phyloP scores from a whole-genome alignment of 2,113 vertebrate species.

The Cebus imitator region DNA sequence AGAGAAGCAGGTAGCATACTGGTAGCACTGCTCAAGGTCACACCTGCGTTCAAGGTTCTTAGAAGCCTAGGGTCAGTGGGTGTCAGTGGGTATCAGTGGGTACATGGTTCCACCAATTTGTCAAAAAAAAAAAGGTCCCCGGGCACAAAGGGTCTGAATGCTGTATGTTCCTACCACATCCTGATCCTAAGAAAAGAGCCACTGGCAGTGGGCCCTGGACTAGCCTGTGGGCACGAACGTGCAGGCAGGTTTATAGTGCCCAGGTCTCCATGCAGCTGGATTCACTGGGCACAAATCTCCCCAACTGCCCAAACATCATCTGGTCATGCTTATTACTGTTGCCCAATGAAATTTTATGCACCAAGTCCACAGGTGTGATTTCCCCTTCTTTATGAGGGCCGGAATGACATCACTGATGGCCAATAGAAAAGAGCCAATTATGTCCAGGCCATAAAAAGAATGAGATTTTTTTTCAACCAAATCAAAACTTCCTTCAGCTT shows the following conservation, averaged over 20 bases:
- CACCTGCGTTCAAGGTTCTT: neutral
- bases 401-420: slow-evolving; percentile 63
- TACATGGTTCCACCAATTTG: neutral
- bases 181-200: slow-evolving; percentile 64
- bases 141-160: slow-evolving; percentile 44
- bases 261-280: slow-evolving; percentile 75
- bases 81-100: neutral
- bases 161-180: slow-evolving; percentile 45
- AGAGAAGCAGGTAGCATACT: neutral
- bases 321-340: slow-evolving; percentile 78
- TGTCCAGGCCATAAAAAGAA: slow-evolving; percentile 74
- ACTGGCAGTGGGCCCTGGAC: slow-evolving; percentile 74
- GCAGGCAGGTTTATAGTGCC: slow-evolving; percentile 76
- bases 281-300: slow-evolving; percentile 75
- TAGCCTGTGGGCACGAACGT: slow-evolving; percentile 70
- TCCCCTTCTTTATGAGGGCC: slow-evolving; percentile 80
- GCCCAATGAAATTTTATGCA: slow-evolving; percentile 82
- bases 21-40: neutral
- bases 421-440: slow-evolving; percentile 66
- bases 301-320: slow-evolving; percentile 78
- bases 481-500: slow-evolving; percentile 78
- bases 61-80: neutral
- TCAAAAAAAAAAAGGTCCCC: neutral
- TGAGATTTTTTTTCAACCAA: slow-evolving; percentile 69
- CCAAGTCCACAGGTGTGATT: slow-evolving; percentile 80